A percentile compares a stretch with the other conserved stretches of the same genome.
These are phyloP conservation scores for Pedionomus torquatus DNA, from an alignment of 2,113 vertebrate species.

Conservation along the genomic window DNA sequence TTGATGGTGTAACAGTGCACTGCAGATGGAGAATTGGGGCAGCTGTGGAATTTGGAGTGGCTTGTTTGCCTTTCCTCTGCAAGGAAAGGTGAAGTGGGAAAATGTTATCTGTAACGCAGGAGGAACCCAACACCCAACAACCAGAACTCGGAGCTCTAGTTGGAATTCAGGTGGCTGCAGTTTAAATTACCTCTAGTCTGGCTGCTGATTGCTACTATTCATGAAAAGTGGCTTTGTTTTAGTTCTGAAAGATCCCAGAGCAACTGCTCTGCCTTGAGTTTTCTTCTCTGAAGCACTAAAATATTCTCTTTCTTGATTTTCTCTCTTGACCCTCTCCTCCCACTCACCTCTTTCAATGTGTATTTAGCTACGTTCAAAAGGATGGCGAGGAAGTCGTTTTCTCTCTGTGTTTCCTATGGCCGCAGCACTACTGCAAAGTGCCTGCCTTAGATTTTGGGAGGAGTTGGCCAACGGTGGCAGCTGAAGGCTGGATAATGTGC, in stretches of 20 bases:
- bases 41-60: not conserved
- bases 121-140: not conserved
- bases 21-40: not conserved
- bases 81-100: not conserved
- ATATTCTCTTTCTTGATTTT: not conserved
- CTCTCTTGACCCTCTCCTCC: not conserved
- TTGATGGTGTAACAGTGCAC: not conserved
- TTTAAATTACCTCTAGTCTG: not conserved
- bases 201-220: conserved; percentile 25
- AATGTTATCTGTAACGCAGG: not conserved
- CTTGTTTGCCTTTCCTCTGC: not conserved
- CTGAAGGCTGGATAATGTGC: not conserved
- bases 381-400: not conserved
- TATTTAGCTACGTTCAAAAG: not conserved
- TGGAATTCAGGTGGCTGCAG: not conserved
- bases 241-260: not conserved
- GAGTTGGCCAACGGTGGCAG: not conserved
- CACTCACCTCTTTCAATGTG: not conserved
- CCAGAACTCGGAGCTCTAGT: not conserved
- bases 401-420: not conserved
- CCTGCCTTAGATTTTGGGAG: not conserved
- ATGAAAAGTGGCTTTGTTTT: conserved; percentile 24
- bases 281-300: not conserved
- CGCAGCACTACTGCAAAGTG: not conserved
- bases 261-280: not conserved